Base-by-base conservation (phyloP, 2,888 invertebrate species). In the Nasonovia ribisnigri region DNA sequence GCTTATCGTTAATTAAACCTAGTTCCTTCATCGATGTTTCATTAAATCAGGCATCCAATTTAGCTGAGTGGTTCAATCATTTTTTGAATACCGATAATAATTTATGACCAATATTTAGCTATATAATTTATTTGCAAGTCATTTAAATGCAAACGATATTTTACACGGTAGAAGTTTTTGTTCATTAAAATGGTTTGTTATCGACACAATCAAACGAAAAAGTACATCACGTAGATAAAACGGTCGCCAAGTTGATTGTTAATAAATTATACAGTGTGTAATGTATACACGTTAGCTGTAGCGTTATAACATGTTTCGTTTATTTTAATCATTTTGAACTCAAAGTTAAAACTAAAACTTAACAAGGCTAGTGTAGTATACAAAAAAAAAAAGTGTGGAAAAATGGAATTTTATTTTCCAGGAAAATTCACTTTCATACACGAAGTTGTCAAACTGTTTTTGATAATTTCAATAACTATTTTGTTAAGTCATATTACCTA, bases 1-100 rank as follows among this genome's bases (percentile, higher is more conserved):
- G 48, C 51, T 91, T 91, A 91, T 84, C 48, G 84, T 91, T 84
- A 91, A 91, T 91, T 91, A 84, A 91, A 91, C 91, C 5, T 42
- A 57, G 54, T 88, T 88, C 1, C 54, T 26, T 26, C 20, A 3
- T 42, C 36, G 84, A 42, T 36, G 84, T 84, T 91, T 84, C 36
- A 29, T 48, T 84, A 77, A 77, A 54, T 54, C 42, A 42, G 84
- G 57, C 29, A 36, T 36, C 8, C 77, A 77, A 77, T 77, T 77
- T 36, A 77, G 36, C 20, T 6, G 24, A 77, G 26, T 84, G 84
- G 51, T 77, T 84, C 51, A 48, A 46, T 84, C 36, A 51, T 84
- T 77, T 54, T 91, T 67, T n/a, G 84, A 67, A 67, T 51, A 51
- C 51, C 77, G 36, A 54, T 57, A 54, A 54, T 54, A 54, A 54